These are phyloP conservation scores for Donacobius atricapilla DNA, from an alignment of 2,113 vertebrate genomes.

Conservation along the genomic window DNA sequence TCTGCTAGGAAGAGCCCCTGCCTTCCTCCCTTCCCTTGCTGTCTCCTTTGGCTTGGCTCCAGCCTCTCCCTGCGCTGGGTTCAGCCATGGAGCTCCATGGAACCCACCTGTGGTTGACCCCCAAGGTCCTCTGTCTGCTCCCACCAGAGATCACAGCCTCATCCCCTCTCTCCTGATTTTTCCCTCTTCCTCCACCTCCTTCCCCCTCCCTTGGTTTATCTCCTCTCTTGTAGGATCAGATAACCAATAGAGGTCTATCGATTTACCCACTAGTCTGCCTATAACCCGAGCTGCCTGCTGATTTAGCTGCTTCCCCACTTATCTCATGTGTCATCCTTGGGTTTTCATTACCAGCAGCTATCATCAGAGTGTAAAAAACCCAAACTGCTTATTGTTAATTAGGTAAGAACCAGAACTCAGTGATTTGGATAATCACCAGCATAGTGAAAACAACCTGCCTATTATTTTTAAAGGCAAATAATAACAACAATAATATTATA, in stretches of 20 bases:
- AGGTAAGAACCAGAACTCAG: conserved; percentile 16
- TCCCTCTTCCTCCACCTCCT: neutral
- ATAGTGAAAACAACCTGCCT: conserved; percentile 29
- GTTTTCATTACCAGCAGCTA: neutral
- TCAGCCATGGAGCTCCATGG: neutral
- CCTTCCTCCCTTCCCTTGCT: neutral
- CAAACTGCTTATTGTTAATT: conserved; percentile 44
- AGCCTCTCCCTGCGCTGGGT: neutral
- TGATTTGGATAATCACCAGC: conserved; percentile 6
- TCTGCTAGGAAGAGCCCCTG: neutral
- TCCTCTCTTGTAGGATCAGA: neutral
- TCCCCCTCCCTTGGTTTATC: neutral
- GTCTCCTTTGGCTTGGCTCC: neutral
- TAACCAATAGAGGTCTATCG: neutral
- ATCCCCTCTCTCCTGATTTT: neutral
- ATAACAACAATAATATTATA: conserved; percentile 45
- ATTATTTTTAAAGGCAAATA: conserved; percentile 64
- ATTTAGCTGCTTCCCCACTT: neutral
- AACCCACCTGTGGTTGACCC: neutral
- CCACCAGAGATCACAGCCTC: neutral
- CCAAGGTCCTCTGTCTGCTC: neutral
- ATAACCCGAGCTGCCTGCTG: neutral
- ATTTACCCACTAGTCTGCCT: neutral
- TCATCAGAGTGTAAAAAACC: neutral
- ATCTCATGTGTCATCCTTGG: neutral